Percentiles rank a stretch among this genome's conserved stretches.
These are phyloP conservation scores for Dryas iulia DNA, from an alignment of 1,140 invertebrate genomes.

Conservation along the genomic window DNA sequence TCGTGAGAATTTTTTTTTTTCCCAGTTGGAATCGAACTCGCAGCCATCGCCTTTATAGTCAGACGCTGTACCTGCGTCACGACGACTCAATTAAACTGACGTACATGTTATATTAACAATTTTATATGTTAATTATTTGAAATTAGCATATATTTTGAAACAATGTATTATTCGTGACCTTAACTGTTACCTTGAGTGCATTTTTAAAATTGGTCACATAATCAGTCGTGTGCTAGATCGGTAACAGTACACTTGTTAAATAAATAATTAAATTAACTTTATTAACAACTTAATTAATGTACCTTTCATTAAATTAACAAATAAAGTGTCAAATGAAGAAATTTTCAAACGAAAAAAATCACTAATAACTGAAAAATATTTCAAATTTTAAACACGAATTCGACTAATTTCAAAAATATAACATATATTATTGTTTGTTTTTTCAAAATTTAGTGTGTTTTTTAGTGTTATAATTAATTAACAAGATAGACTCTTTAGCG, in stretches of 20 bases:
- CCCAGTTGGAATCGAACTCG: not conserved
- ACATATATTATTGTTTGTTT: not conserved
- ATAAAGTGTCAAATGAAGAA: not conserved
- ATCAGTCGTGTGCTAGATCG: not conserved
- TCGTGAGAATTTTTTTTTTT: too few species aligned
- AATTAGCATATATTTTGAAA: slow-evolving; percentile 1
- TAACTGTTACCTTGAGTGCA: slow-evolving; percentile 11
- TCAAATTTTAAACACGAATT: not conserved
- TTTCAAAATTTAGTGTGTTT: not conserved
- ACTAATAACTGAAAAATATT: not conserved
- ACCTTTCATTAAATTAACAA: too few species aligned
- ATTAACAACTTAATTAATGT: not conserved
- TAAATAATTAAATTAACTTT: not conserved
- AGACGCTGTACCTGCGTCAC: not conserved
- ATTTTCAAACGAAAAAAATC: not conserved
- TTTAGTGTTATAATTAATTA: not conserved
- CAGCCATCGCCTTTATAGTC: not conserved
- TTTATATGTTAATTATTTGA: not conserved
- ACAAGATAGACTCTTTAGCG: not conserved
- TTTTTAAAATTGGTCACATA: slow-evolving; percentile 19
- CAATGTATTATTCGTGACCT: slow-evolving; percentile 20
- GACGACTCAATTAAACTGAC: too few species aligned
- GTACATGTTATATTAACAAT: not conserved
- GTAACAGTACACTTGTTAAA: not conserved
- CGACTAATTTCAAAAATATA: not conserved